phyloP scores from a whole-genome alignment of 2,797 vertebrate genomes.

The Spinibarbus caldwelli region DNA sequence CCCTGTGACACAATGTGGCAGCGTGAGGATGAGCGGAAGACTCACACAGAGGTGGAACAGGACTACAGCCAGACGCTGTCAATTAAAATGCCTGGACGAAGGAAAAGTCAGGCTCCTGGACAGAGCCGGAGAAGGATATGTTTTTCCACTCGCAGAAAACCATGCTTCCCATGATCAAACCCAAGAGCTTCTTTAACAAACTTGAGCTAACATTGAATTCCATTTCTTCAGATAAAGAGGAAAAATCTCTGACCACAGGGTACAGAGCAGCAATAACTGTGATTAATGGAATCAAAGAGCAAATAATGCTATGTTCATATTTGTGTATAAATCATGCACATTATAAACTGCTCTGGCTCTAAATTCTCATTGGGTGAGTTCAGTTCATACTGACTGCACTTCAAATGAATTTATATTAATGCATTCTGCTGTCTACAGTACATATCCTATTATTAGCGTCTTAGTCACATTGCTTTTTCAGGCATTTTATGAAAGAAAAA shows the following conservation, averaged over 20 bases:
- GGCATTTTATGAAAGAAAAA: background rate
- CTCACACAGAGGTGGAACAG: constrained; percentile 19
- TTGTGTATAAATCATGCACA: background rate
- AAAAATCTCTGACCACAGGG: constrained; percentile 2
- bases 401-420: constrained; percentile 21
- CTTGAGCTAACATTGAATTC: constrained; percentile 19
- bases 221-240: background rate
- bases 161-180: background rate
- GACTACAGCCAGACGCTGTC: constrained; percentile 38
- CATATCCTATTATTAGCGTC: background rate
- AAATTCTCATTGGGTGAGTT: background rate
- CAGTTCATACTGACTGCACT: background rate
- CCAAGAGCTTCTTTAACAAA: no score
- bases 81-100: constrained; percentile 48
- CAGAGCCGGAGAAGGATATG: background rate
- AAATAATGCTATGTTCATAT: background rate
- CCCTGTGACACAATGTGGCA: constrained; percentile 25
- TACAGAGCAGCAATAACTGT: background rate
- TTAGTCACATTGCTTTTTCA: constrained; percentile 11
- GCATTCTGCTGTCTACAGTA: background rate
- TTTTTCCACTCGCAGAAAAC: background rate
- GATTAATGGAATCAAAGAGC: constrained; percentile 5
- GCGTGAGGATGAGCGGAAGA: constrained; percentile 22
- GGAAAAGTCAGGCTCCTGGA: constrained; percentile 11
- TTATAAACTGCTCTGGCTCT: constrained; percentile 1